phyloP scores from a whole-genome alignment of 2,797 vertebrate genomes.

The Myotis pilosus region DNA sequence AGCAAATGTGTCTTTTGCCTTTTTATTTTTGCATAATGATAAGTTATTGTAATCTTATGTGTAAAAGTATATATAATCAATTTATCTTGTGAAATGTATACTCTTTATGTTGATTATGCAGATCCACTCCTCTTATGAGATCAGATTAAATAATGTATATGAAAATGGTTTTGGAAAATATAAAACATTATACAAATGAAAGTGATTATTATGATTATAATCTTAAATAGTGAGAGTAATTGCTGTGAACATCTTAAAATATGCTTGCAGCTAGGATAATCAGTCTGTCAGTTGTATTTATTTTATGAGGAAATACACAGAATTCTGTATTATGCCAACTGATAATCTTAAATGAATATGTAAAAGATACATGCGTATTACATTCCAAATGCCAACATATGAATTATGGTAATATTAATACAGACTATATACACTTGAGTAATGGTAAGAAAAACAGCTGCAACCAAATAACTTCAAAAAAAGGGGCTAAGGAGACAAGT shows the following conservation, averaged over 20 bases:
- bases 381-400: not conserved
- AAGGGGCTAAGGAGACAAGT: not conserved
- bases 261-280: slow-evolving; percentile 70
- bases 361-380: not conserved
- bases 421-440: not conserved
- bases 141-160: slow-evolving; percentile 43
- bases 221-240: slow-evolving; percentile 77
- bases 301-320: not conserved
- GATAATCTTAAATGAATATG: not conserved
- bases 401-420: not conserved
- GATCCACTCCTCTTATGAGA: slow-evolving; percentile 6
- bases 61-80: slow-evolving; percentile 65
- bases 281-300: not conserved
- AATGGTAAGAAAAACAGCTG: not conserved
- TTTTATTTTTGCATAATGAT: slow-evolving; percentile 63
- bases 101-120: slow-evolving; percentile 77
- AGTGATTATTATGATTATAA: slow-evolving; percentile 55
- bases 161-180: slow-evolving; percentile 9
- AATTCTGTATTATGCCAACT: not conserved
- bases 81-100: slow-evolving; percentile 66
- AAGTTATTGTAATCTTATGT: slow-evolving; percentile 76
- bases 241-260: slow-evolving; percentile 76
- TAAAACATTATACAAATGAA: slow-evolving; percentile 45
- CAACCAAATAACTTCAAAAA: not conserved
- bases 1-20: slow-evolving; percentile 16